These are phyloP conservation scores for Keiferia lycopersicella DNA, from an alignment of 2,888 invertebrate species.

Conservation along the genomic window DNA sequence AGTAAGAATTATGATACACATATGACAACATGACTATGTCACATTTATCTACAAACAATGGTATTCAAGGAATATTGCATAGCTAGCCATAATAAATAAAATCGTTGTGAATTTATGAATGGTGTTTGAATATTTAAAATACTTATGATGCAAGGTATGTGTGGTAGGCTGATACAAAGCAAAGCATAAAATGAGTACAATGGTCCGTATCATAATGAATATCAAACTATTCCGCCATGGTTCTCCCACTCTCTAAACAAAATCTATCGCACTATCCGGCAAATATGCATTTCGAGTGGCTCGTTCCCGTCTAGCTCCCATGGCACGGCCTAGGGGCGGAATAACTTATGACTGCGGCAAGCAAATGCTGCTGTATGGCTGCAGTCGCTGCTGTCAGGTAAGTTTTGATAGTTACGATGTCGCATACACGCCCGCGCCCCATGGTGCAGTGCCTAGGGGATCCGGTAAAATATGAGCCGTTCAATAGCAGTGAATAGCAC, in stretches of 20 bases:
- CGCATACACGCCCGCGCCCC: background rate
- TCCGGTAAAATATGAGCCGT: conserved; percentile 6
- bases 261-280: background rate
- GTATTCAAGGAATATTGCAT: background rate
- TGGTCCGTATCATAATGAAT: background rate
- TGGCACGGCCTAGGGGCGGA: conserved; percentile 1
- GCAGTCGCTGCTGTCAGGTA: background rate
- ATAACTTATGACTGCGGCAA: conserved; percentile 1
- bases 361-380: background rate
- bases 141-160: too few relatives aligned
- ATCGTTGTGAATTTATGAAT: too few relatives aligned
- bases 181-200: too few relatives aligned
- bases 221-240: background rate
- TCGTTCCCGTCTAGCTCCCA: conserved; percentile 6
- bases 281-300: background rate
- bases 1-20: background rate
- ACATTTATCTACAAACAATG: background rate
- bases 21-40: background rate
- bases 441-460: conserved; percentile 2
- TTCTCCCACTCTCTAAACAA: conserved; percentile 2
- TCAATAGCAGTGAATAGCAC: background rate
- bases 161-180: too few relatives aligned
- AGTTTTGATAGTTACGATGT: conserved; percentile 15
- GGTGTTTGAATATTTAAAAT: too few relatives aligned
- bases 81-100: background rate